Conservation (phyloP, 2,888 invertebrate genomes). For the Yponomeuta evonymella region DNA sequence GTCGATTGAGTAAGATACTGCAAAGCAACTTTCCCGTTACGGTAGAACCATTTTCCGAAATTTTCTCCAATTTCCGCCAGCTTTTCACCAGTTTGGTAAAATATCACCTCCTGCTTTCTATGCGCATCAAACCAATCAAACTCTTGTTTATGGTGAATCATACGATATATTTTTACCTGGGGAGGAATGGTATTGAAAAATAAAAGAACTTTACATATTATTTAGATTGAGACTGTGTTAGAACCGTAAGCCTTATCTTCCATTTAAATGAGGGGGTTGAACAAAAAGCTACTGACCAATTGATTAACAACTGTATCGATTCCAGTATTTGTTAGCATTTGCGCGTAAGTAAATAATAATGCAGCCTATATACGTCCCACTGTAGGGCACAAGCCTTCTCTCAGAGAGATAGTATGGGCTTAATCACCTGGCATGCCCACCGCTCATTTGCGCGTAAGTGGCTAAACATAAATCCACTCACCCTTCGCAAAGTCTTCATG, state of each 20-base stretch:
- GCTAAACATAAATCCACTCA: slow-evolving; percentile 23
- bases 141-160: slow-evolving; percentile 35
- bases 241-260: too few species aligned
- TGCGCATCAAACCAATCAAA: slow-evolving; percentile 44
- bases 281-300: too few species aligned
- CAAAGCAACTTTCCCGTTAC: slow-evolving; percentile 43
- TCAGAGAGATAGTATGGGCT: too few species aligned
- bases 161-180: slow-evolving; percentile 51
- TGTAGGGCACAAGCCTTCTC: too few species aligned
- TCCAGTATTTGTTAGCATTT: background rate
- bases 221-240: too few species aligned
- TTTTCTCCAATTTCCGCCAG: slow-evolving; percentile 37
- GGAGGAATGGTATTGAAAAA: slow-evolving; percentile 1
- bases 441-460: background rate
- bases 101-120: slow-evolving; percentile 26
- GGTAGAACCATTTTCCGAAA: slow-evolving; percentile 45
- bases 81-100: slow-evolving; percentile 39
- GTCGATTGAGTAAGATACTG: slow-evolving; percentile 28
- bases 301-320: background rate
- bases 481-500: slow-evolving; percentile 41
- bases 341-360: too few species aligned
- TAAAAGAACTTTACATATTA: too few species aligned
- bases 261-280: too few species aligned
- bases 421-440: too few species aligned
- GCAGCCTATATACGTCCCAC: too few species aligned